phyloP scores from a whole-genome alignment of 2,888 invertebrate genomes.

The Melangyna quadrimaculata region DNA sequence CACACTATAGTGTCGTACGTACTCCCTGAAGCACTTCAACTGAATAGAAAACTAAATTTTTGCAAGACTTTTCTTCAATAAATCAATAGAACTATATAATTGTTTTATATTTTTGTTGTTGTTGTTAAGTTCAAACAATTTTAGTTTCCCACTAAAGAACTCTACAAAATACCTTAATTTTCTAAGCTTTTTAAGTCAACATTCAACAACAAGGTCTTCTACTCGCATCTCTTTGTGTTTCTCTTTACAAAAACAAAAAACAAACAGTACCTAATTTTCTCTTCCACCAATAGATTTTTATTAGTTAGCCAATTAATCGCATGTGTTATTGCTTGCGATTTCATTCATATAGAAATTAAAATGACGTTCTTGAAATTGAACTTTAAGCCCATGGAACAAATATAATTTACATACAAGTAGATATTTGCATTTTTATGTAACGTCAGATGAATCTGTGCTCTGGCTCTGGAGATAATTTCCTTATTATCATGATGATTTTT shows the following conservation, averaged over 20 bases:
- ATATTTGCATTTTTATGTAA: not conserved
- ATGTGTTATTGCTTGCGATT: not conserved
- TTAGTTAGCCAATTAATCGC: not conserved
- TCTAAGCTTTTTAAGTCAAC: not conserved
- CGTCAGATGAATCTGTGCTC: not conserved
- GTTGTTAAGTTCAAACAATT: not conserved
- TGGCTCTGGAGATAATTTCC: not conserved
- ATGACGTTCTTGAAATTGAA: slow-evolving; percentile 16
- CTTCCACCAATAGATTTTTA: not conserved
- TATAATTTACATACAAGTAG: not conserved
- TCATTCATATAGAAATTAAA: slow-evolving; percentile 7
- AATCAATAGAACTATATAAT: not conserved
- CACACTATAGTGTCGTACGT: not conserved
- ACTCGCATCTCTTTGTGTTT: not conserved
- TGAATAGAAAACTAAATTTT: slow-evolving; percentile 1
- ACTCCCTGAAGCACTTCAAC: slow-evolving; percentile 6
- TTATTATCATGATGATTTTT: not conserved
- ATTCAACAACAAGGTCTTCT: not conserved
- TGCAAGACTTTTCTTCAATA: not conserved
- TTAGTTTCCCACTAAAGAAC: not conserved
- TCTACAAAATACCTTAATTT: slow-evolving; percentile 17
- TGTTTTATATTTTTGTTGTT: not conserved
- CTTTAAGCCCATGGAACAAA: not conserved
- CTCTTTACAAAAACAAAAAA: not conserved
- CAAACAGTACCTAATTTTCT: not conserved